Base-by-base conservation (phyloP, 53 echinoderm and acorn worm species). In the Antedon mediterranea region DNA sequence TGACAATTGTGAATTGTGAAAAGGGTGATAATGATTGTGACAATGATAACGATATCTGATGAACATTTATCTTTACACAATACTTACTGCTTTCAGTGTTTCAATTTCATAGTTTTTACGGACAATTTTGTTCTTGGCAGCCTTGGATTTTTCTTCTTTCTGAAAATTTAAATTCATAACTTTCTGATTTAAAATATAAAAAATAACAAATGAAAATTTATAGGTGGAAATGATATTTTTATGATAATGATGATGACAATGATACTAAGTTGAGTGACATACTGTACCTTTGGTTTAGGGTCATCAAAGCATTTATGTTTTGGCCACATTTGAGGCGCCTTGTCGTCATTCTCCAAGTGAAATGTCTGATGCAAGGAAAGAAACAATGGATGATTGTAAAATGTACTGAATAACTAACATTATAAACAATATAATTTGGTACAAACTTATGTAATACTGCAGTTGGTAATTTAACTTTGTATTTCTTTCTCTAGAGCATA, bases 321-420 rank as follows among this genome's bases (percentile, higher is more conserved):
- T 6, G 98, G 98, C 98, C 98, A 97, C 43, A 73, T 71, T 79
- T 97, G 89, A 71, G 81, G 85, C 79, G 87, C 85, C 76, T 92
- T 97, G 20, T 90, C 88, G 74, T 97, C 98, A 81, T 97, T 97
- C 79, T 97, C 98, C 74, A 97, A 74, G 76, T 97, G 98, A 85
- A 92, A 97, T 75, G 98, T 97, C 98, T 97, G 80, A n/a, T n/a
- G n/a, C n/a, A n/a, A n/a, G n/a, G 37, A 37, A 37, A 37, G 37
- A 37, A 37, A 37, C 4, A 37, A 37, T 11, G n/a, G n/a, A n/a
- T n/a, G n/a, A n/a, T n/a, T n/a, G n/a, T n/a, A n/a, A n/a, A n/a
- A n/a, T n/a, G n/a, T n/a, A n/a, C n/a, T n/a, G n/a, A n/a, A n/a
- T n/a, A n/a, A n/a, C n/a, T n/a, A n/a, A n/a, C n/a, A n/a, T n/a